Evolutionary conservation across 2,888 invertebrate genomes (phyloP).

Genomic region (Andrena trimmerana): DNA sequence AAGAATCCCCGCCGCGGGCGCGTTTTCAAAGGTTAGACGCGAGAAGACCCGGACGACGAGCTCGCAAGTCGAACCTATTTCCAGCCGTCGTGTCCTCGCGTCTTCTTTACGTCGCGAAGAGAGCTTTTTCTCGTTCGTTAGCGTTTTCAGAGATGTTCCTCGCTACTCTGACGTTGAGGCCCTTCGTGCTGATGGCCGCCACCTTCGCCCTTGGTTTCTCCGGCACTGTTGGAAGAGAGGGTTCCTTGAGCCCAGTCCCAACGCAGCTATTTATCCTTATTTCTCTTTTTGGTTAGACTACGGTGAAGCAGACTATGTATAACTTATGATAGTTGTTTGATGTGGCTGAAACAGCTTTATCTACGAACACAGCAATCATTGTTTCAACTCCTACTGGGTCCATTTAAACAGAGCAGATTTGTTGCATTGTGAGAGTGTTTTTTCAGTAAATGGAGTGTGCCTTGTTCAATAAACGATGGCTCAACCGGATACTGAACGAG

Average conservation of each 20-base stretch:
- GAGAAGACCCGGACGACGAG: constrained; percentile 68
- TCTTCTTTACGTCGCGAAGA: constrained; percentile 23
- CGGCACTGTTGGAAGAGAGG: background rate
- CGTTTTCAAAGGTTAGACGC: background rate
- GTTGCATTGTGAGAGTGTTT: background rate
- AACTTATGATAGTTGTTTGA: too few species aligned
- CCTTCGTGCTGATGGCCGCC: background rate
- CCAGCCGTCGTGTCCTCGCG: constrained; percentile 62
- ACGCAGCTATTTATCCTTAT: too few species aligned
- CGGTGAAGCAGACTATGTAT: too few species aligned
- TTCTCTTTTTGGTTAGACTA: too few species aligned
- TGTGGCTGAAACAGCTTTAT: too few species aligned
- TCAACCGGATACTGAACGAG: background rate
- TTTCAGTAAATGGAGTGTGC: background rate
- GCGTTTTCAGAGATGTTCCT: background rate
- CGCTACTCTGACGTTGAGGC: background rate
- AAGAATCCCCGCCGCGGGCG: background rate
- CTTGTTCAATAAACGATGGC: background rate
- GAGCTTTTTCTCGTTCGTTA: constrained; percentile 33
- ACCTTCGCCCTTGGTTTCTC: background rate
- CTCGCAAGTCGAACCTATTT: constrained; percentile 72
- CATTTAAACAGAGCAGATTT: background rate
- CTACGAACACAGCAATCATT: too few species aligned
- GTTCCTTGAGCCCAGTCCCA: too few species aligned
- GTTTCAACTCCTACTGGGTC: background rate